Evolutionary conservation across 2,888 invertebrate species (phyloP).

Genomic region (Mimachlamys varia): DNA sequence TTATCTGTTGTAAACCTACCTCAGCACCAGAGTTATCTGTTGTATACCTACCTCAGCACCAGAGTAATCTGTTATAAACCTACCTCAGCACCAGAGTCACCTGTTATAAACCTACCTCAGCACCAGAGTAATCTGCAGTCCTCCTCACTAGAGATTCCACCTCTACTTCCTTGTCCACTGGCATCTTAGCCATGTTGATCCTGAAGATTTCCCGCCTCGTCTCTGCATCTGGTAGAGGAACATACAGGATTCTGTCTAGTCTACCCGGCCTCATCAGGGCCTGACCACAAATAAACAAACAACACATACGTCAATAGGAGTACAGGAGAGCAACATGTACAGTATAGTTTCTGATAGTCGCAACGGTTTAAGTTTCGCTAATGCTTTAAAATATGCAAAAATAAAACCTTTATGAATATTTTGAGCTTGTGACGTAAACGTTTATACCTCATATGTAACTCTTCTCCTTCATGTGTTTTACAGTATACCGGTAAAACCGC

Average conservation of each 20-base stretch:
- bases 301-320: background rate
- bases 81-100: constrained; percentile 93
- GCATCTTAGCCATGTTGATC: constrained; percentile 90
- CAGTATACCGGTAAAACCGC: too few species aligned
- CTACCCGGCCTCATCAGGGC: constrained; percentile 95
- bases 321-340: background rate
- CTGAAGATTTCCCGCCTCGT: constrained; percentile 92
- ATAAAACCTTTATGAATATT: too few species aligned
- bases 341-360: too few species aligned
- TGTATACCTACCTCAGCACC: background rate
- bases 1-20: constrained; percentile 54
- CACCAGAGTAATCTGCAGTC: constrained; percentile 84
- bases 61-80: background rate
- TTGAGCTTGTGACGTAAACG: too few species aligned
- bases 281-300: constrained; percentile 80
- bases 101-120: background rate
- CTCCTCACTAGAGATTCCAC: constrained; percentile 86
- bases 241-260: constrained; percentile 95
- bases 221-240: constrained; percentile 92
- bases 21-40: constrained; percentile 93
- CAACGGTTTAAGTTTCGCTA: too few species aligned
- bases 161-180: constrained; percentile 84
- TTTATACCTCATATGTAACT: too few species aligned
- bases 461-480: too few species aligned
- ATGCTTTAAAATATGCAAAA: too few species aligned